Evolutionary conservation across 2,113 vertebrate species (phyloP).

Genomic region (Calcarius ornatus): DNA sequence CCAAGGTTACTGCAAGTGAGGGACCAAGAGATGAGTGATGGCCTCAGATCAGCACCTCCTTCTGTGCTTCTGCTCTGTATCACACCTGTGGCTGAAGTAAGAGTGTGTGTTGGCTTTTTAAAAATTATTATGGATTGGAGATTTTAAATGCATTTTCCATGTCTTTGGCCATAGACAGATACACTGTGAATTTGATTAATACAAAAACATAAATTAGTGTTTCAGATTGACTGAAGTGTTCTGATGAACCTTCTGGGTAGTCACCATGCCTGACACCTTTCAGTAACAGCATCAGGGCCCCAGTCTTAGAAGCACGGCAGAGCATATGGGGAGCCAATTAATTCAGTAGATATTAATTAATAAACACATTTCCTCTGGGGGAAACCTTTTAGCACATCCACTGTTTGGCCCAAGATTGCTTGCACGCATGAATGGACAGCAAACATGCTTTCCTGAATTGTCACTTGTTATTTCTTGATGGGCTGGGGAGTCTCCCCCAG

Average conservation of each 20-base stretch:
- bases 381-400: background rate
- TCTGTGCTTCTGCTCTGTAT: background rate
- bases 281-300: background rate
- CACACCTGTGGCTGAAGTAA: background rate
- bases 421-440: background rate
- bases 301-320: background rate
- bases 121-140: background rate
- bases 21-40: background rate
- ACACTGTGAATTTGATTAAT: background rate
- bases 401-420: background rate
- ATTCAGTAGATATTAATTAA: constrained; percentile 36
- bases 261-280: background rate
- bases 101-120: background rate
- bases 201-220: fast-evolving
- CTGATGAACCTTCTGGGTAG: background rate
- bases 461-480: background rate
- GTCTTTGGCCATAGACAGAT: fast-evolving
- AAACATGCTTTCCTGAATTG: background rate
- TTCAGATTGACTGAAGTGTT: background rate
- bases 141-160: background rate
- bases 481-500: background rate
- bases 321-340: constrained; percentile 2
- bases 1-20: background rate
- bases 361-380: background rate
- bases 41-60: background rate